These are phyloP conservation scores for Metridium senile DNA, from an alignment of 92 coral and sea anemone genomes.

Conservation along the genomic window DNA sequence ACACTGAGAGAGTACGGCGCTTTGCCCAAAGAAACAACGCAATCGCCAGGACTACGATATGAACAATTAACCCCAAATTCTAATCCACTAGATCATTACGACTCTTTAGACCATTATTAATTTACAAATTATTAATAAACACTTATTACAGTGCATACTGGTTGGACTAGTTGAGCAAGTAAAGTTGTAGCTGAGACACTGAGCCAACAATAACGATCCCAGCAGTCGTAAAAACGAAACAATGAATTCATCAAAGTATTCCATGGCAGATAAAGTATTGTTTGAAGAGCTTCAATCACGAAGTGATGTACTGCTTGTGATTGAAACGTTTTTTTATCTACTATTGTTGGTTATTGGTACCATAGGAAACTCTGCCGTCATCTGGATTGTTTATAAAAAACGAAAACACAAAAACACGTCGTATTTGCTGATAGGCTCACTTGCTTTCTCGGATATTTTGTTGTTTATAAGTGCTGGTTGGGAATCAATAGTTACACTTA, in stretches of 20 bases:
- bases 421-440: conserved; percentile 54
- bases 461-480: conserved; percentile 54
- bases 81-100: no score
- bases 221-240: no score
- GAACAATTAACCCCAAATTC: no score
- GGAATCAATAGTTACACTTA: conserved; percentile 46
- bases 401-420: conserved; percentile 49
- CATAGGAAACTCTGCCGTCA: conserved; percentile 57
- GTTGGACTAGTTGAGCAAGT: no score
- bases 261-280: neutral
- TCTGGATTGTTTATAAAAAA: conserved; percentile 64
- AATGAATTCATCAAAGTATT: neutral
- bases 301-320: neutral
- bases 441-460: conserved; percentile 66
- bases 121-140: no score
- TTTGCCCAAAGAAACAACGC: no score
- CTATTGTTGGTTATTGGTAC: conserved; percentile 12
- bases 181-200: no score
- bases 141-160: no score
- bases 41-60: no score
- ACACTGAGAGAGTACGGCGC: no score
- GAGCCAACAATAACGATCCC: no score
- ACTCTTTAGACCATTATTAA: no score
- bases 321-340: conserved; percentile 20
- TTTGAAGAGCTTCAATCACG: conserved; percentile 10